Evolutionary conservation across 2,797 vertebrate genomes (phyloP).

Genomic region (Crypturellus tataupa): DNA sequence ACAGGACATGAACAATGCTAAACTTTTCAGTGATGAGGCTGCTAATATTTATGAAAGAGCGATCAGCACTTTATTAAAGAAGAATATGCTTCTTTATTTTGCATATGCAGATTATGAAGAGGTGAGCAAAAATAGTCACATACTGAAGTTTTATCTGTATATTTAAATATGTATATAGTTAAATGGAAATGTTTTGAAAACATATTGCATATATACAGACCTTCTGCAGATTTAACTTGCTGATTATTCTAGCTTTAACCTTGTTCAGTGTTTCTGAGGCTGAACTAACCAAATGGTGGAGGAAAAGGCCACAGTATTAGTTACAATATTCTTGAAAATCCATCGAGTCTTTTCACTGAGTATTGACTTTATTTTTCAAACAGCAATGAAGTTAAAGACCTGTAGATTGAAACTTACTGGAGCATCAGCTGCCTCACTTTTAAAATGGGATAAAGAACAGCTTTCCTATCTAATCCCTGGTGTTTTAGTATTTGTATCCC

Average conservation of each 20-base stretch:
- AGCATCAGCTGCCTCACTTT: background rate
- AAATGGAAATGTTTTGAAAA: background rate
- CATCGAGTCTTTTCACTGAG: background rate
- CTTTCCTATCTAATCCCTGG: background rate
- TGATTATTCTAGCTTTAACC: background rate
- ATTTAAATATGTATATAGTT: too few species aligned
- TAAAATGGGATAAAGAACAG: background rate
- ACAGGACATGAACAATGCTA: conserved; percentile 99
- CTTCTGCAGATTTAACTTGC: background rate
- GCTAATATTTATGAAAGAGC: conserved; percentile 99
- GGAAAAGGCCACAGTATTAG: background rate
- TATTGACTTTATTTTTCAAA: background rate
- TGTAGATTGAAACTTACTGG: background rate
- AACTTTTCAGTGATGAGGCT: conserved; percentile 98
- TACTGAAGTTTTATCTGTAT: background rate
- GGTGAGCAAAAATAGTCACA: conserved; percentile 80
- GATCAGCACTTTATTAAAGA: conserved; percentile 97
- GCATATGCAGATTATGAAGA: conserved; percentile 99
- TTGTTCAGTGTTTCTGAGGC: background rate
- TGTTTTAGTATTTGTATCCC: background rate
- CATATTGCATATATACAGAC: background rate
- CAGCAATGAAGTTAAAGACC: background rate
- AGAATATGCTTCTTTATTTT: conserved; percentile 99
- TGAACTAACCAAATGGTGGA: background rate
- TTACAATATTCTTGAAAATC: background rate